Conservation (phyloP, 2,113 vertebrate species). For the Phalacrocorax carbo region DNA sequence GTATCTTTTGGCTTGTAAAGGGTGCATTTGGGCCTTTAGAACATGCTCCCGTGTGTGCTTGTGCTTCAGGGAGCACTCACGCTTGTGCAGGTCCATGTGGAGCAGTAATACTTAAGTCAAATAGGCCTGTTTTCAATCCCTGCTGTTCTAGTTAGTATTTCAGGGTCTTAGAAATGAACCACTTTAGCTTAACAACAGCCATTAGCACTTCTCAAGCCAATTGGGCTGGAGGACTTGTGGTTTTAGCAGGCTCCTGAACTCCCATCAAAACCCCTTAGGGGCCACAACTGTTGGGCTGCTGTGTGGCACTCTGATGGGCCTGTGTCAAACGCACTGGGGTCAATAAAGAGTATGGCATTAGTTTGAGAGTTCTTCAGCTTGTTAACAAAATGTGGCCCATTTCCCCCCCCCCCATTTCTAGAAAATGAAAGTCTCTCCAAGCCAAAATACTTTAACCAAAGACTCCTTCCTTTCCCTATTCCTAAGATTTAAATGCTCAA, state of each 20-base stretch:
- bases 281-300: accelerated
- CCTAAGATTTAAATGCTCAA: neutral
- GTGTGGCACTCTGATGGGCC: too few relatives aligned
- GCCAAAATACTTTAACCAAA: neutral
- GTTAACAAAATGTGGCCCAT: accelerated
- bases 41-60: accelerated
- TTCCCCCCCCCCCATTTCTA: neutral
- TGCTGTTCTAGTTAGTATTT: neutral
- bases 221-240: accelerated
- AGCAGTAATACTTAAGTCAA: accelerated
- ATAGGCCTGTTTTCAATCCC: accelerated
- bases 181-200: accelerated
- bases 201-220: accelerated
- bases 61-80: accelerated
- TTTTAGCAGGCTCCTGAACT: neutral
- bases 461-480: neutral
- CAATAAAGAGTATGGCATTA: neutral
- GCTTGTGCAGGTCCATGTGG: accelerated
- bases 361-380: neutral
- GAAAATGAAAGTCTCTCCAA: neutral
- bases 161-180: neutral
- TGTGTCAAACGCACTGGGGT: accelerated
- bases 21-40: accelerated
- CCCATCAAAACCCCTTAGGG: too few relatives aligned
- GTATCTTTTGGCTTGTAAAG: accelerated